Evolutionary conservation across 2,888 invertebrate genomes (phyloP), one percentile per base, ranked within the genome.

Genomic region (Ligdia adustata): DNA sequence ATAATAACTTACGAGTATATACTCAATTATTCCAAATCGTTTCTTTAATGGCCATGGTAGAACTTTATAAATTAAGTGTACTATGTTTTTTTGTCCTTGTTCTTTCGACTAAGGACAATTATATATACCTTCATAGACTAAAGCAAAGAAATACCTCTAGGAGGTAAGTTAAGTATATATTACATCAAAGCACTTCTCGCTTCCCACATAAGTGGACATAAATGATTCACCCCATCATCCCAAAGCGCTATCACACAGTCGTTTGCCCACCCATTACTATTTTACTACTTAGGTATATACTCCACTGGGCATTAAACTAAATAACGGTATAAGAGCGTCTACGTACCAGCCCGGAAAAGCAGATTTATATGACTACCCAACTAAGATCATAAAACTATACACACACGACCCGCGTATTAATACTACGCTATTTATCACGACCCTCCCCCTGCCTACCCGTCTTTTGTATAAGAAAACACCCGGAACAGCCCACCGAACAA

Each of bases 381-480:
- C 88, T 89, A 87, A 89, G 90, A 90, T 88, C 87, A 88, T 90
- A 89, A 90, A 89, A 89, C 87, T 87, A 82, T 86, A 87, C 78
- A 79, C 75, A 76, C 77, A 72, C 75, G 71, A 72, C 77, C 82
- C 80, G 73, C 66, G 82, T 83, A 88, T 88, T 86, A 86, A 88
- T 86, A 87, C 79, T 79, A 78, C 73, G 73, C 79, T 83, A 88
- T 90, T 87, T 88, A 89, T 89, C 89, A 88, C 79, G 75, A 74
- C 79, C 82, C 78, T 67, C 78, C 75, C 73, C 60, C 64, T 55
- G 35, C 52, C 68, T 71, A n/a, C 78, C 76, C 83, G 69, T 84
- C 86, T 86, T 86, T 88, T 88, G 85, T 89, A 76, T 88, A 89
- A 89, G 89, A 89, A 89, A 58, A 82, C 79, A 72, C 82, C 79